A percentile compares a stretch with the other conserved stretches of the same genome.
These are phyloP conservation scores for Pseudomyrmex sp. DNA, from an alignment of 1,140 invertebrate genomes.

Conservation along the genomic window DNA sequence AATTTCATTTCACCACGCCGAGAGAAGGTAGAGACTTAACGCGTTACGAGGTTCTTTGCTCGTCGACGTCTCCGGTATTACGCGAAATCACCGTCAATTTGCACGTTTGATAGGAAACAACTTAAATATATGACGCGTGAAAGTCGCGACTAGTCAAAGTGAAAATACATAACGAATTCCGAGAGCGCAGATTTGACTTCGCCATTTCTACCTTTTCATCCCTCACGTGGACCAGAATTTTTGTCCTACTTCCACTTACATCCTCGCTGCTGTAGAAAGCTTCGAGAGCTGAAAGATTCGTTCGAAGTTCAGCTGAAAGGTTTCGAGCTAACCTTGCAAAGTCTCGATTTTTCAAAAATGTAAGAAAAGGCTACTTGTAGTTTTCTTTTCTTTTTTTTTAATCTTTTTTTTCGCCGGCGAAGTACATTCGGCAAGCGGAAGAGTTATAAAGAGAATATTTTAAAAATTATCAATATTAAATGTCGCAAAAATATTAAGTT, in stretches of 20 bases:
- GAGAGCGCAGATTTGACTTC: constrained; percentile 5
- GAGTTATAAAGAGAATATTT: too few species aligned
- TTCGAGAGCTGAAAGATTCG: constrained; percentile 3
- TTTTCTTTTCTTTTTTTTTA: not conserved
- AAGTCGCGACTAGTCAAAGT: constrained; percentile 35
- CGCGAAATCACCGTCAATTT: constrained; percentile 20
- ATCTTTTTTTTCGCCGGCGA: not conserved
- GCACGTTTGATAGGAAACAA: not conserved
- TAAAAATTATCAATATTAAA: too few species aligned
- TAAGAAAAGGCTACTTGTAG: not conserved
- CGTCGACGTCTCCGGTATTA: not conserved
- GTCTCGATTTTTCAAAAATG: not conserved
- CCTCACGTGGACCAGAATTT: constrained; percentile 11
- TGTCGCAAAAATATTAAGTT: too few species aligned
- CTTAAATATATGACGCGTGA: not conserved
- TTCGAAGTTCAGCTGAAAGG: constrained; percentile 14
- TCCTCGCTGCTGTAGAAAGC: not conserved
- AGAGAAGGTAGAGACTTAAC: not conserved
- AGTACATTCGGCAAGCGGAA: too few species aligned
- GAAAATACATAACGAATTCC: not conserved
- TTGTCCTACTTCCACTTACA: not conserved
- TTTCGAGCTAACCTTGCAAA: not conserved
- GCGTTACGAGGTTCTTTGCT: not conserved
- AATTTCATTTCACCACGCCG: constrained; percentile 6
- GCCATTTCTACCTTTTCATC: not conserved